These are phyloP conservation scores for Trachelus tabidus DNA, from an alignment of 2,888 invertebrate genomes.

Conservation along the genomic window DNA sequence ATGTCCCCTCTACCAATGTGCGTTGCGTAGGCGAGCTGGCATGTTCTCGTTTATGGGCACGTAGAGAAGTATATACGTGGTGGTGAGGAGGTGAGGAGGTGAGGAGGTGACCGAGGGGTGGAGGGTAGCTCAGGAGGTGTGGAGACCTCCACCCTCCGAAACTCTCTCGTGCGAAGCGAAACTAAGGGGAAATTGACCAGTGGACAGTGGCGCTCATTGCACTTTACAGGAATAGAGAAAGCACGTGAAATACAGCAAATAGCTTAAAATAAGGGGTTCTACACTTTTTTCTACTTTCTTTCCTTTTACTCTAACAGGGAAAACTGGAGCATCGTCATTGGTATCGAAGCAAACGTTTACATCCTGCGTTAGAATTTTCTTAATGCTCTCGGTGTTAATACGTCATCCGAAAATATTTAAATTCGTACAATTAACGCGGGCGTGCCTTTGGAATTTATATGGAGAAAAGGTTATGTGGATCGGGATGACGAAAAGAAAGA, in stretches of 20 bases:
- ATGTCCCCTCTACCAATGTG: not conserved
- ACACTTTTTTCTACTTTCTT: not conserved
- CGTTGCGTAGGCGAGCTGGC: constrained; percentile 2
- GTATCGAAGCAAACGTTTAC: not conserved
- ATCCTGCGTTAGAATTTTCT: not conserved
- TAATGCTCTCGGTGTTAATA: not conserved
- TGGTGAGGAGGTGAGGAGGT: constrained; percentile 34
- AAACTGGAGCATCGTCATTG: not conserved
- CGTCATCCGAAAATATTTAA: not conserved
- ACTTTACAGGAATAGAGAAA: not conserved
- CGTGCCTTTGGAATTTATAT: not conserved
- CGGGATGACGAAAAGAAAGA: not conserved
- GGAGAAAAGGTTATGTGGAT: not conserved
- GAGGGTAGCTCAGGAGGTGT: constrained; percentile 25
- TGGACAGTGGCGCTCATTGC: constrained; percentile 56
- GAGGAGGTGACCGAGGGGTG: constrained; percentile 33
- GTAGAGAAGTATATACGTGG: constrained; percentile 40
- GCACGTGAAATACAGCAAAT: not conserved
- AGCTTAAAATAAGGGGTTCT: not conserved
- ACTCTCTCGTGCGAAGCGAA: constrained; percentile 39
- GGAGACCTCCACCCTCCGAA: constrained; percentile 43
- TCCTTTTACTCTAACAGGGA: not conserved
- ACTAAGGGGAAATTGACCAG: constrained; percentile 63
- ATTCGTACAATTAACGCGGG: not conserved
- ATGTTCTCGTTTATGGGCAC: constrained; percentile 40